Base-by-base conservation (phyloP, 2,797 vertebrate species). In the Hoplostethus mediterraneus region DNA sequence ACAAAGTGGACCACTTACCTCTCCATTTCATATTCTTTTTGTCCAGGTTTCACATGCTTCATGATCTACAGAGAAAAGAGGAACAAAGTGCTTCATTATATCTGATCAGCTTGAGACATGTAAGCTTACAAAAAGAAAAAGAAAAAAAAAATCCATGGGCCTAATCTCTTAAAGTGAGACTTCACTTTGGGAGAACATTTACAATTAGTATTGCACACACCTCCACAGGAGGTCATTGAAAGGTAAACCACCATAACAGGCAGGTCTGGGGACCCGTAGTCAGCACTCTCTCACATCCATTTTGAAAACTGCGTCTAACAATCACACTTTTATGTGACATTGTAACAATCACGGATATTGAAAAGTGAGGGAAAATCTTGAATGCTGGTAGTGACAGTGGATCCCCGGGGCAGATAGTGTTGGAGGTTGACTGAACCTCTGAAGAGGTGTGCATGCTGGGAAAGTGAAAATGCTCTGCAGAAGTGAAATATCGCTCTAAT, bases 11-110 rank as follows among this genome's bases (percentile, higher is more conserved):
- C 1, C 1, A 56, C 84, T 81, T 93, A 98, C 97, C 98, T 99
- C 80, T 99, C 98, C 95, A 99, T 87, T 92, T 99, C 97, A 63
- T 97, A 98, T 84, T 99, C 97, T 47, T 96, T 96, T 89, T 95
- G 93, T 63, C 97, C 97, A 21, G 95, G 91, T 91, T 84, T 97
- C 64, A 97, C 90, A 1, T 94, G 83, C 86, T 97, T 98, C 98
- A 99, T 99, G 66, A 99, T 80, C 97, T 99, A 70, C 5, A 75
- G 54, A 67, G n/a, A 61, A 73, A 85, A 61, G 67, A 57, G 61
- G 14, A 72, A 28, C 48, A 62, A 49, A 45, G 66, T n/a, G 51
- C 52, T 66, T 58, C 21, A 16, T 69, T 31, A 10, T 42, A 60
- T 13, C 14, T 60, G 48, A 31, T n/a, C 25, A 67, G 25, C 3